Conservation (phyloP, 1,140 invertebrate species). For the Agraylea sexmaculata region DNA sequence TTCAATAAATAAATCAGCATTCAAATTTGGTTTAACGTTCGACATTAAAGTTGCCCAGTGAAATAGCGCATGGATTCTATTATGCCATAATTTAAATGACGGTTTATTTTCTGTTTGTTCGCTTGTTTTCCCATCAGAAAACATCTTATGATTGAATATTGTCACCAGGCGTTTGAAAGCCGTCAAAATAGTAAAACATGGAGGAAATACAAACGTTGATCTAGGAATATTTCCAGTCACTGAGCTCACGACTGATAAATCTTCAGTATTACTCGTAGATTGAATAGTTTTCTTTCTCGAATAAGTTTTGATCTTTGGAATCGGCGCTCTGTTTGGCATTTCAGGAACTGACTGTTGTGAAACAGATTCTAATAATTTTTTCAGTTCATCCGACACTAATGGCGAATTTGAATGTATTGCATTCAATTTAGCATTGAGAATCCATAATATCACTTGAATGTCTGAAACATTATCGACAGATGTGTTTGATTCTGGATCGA, state of each 20-base stretch:
- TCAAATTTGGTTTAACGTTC: constrained; percentile 9
- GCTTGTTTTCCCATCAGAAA: not conserved
- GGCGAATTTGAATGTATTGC: no score
- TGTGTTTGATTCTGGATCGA: no score
- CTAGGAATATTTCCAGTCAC: not conserved
- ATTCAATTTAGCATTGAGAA: no score
- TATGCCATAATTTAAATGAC: constrained; percentile 4
- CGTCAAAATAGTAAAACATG: not conserved
- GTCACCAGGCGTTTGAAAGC: constrained; percentile 11
- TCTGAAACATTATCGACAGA: no score
- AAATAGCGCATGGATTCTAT: constrained; percentile 14
- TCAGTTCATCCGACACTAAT: no score
- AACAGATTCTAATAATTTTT: no score
- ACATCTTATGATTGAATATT: constrained; percentile 3
- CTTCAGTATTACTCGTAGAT: not conserved
- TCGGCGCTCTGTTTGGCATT: not conserved
- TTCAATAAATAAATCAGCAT: constrained; percentile 10
- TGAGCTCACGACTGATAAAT: not conserved
- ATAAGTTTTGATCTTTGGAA: constrained; percentile 15
- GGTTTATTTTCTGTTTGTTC: not conserved
- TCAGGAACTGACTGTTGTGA: not conserved
- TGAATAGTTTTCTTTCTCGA: constrained; percentile 16
- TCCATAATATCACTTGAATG: no score
- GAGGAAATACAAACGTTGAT: constrained; percentile 3
- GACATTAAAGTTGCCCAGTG: constrained; percentile 14